A percentile compares a stretch with the other conserved stretches of the same genome.
These are phyloP conservation scores for Oceanites oceanicus DNA, from an alignment of 2,113 vertebrate genomes.

Conservation along the genomic window DNA sequence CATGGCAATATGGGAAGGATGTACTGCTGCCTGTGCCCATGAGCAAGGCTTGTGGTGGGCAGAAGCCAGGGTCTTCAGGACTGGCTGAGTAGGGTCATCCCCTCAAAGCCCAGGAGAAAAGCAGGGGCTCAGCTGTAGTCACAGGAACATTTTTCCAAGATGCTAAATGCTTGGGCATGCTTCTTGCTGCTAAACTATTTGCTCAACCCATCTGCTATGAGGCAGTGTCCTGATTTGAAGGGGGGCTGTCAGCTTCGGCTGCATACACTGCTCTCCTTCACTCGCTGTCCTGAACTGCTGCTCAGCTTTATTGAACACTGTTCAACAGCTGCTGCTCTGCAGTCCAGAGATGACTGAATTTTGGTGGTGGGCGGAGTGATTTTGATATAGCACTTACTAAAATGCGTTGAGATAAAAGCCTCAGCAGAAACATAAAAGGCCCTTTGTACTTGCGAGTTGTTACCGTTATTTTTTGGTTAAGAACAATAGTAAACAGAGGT, in stretches of 20 bases:
- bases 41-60: neutral
- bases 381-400: conserved; percentile 39
- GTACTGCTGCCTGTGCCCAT: neutral
- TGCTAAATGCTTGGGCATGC: neutral
- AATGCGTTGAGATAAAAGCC: conserved; percentile 29
- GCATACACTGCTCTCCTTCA: neutral
- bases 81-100: neutral
- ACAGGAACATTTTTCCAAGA: neutral
- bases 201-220: neutral
- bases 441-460: conserved; percentile 28
- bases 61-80: neutral
- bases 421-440: conserved; percentile 7
- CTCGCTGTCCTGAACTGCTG: neutral
- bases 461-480: conserved; percentile 23
- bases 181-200: neutral
- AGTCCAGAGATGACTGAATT: neutral
- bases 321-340: conserved; percentile 25
- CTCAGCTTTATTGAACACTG: neutral
- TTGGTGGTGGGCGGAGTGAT: neutral
- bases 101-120: neutral
- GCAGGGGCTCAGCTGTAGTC: neutral
- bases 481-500: conserved; percentile 38
- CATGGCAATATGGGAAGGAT: neutral
- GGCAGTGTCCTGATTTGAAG: neutral
- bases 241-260: neutral